Conservation (phyloP, 2,797 vertebrate species). For the Accipiter superciliosus region DNA sequence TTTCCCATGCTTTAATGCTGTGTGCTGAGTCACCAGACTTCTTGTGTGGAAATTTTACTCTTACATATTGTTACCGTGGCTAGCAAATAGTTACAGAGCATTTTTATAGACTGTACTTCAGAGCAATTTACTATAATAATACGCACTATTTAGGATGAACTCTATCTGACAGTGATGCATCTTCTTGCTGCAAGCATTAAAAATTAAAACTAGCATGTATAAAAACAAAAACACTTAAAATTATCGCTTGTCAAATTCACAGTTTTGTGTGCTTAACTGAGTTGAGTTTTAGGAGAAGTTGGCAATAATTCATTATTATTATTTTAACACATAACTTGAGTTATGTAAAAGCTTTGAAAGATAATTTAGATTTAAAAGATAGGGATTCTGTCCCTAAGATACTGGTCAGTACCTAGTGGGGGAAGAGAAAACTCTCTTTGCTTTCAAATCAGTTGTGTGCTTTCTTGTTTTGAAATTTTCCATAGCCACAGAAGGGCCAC, state of each 20-base stretch:
- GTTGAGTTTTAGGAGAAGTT: neutral
- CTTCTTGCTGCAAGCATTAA: neutral
- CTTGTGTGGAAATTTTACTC: neutral
- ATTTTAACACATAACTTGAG: neutral
- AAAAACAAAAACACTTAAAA: neutral
- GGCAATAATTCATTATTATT: neutral
- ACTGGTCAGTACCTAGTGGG: neutral
- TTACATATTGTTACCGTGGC: neutral
- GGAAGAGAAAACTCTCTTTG: neutral
- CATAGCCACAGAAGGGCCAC: constrained; percentile 84
- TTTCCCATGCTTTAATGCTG: neutral
- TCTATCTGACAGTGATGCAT: neutral
- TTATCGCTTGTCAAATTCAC: neutral
- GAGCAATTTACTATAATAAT: neutral
- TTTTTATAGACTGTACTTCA: neutral
- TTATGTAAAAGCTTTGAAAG: neutral
- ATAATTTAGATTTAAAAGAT: neutral
- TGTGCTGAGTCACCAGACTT: neutral
- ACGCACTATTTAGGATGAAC: neutral
- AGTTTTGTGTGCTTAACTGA: neutral
- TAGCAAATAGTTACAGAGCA: neutral
- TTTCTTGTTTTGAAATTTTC: constrained; percentile 18
- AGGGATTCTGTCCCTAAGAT: neutral
- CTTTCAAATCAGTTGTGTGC: neutral
- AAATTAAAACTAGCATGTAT: neutral